Evolutionary conservation across 2,888 invertebrate genomes (phyloP).

Genomic region (Pachycephus smyrnensis): DNA sequence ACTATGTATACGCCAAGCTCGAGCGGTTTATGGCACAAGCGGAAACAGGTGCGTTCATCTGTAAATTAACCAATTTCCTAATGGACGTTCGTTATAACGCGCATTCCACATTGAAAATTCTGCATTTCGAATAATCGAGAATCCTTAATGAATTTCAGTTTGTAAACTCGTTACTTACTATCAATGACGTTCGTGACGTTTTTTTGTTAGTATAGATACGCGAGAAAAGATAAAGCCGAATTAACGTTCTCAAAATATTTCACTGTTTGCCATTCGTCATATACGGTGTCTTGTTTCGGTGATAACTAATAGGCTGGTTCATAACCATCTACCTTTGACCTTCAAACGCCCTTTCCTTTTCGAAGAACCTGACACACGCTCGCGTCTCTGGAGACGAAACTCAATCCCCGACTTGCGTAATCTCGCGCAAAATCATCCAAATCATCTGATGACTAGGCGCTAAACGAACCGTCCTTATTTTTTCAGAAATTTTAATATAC

Average conservation of each 20-base stretch:
- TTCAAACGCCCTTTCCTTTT: background rate
- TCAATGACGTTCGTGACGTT: background rate
- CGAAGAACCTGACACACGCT: background rate
- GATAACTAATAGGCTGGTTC: background rate
- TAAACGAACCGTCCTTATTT: background rate
- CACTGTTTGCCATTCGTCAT: constrained; percentile 68
- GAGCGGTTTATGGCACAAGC: background rate
- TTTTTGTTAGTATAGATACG: background rate
- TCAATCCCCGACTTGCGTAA: background rate
- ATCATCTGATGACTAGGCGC: background rate
- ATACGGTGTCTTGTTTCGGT: background rate
- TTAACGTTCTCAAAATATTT: background rate
- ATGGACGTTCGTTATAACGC: background rate
- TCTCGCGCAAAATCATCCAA: background rate
- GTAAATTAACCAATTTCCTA: background rate
- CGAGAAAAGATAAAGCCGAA: background rate
- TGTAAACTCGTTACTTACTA: background rate
- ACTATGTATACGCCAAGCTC: background rate
- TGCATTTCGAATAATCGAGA: background rate
- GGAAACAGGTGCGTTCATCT: background rate
- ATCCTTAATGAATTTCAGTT: background rate
- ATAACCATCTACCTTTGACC: background rate
- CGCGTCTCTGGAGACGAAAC: background rate
- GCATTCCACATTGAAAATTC: background rate
- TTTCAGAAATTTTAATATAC: background rate